Evolutionary conservation across 2,888 invertebrate genomes (phyloP), one percentile per base, ranked within the genome.

Genomic region (Spatulosminthurus flaviceps): DNA sequence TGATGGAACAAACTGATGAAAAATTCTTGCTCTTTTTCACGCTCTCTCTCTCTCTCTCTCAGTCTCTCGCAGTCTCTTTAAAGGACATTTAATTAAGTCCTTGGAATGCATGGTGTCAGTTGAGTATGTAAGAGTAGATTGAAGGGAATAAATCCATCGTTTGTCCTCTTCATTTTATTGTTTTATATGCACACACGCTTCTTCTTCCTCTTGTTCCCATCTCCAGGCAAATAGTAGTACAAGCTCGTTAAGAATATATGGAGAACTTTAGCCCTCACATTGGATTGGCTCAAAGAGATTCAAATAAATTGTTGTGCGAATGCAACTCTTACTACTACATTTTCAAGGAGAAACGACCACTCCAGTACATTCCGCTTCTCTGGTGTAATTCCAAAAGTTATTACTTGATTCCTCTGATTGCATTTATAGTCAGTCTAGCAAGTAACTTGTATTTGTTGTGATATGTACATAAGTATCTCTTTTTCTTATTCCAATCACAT

Each of bases 321-420:
- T 51, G n/a, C 4, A 51, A 51, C 51, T 51, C 2, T n/a, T 19
- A 51, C 51, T 11, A 51, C 51, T n/a, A 19, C 51, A 51, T 19
- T 51, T 16, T 16, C n/a, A n/a, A n/a, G n/a, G 19, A 51, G 19
- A 13, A 9, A 51, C 51, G 1, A n/a, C 19, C 16, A 1, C 51
- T 19, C 51, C 51, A 9, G 4, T 34, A 4, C 9, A 51, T 16
- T 19, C 19, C 51, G 1, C 16, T n/a, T n/a, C 51, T 51, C 19
- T 51, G 51, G 16, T 51, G 51, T 51, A 51, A 51, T 51, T 51
- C 51, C n/a, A n/a, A 13, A 51, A 51, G 51, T 51, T 51, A 51
- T 51, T 51, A 51, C 51, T n/a, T n/a, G 51, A 51, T 51, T 51
- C n/a, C 51, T 51, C 51, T n/a, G 51, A 51, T 51, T 51, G 51